Base-by-base conservation (phyloP, 2,113 vertebrate genomes). In the Pantherophis guttatus region DNA sequence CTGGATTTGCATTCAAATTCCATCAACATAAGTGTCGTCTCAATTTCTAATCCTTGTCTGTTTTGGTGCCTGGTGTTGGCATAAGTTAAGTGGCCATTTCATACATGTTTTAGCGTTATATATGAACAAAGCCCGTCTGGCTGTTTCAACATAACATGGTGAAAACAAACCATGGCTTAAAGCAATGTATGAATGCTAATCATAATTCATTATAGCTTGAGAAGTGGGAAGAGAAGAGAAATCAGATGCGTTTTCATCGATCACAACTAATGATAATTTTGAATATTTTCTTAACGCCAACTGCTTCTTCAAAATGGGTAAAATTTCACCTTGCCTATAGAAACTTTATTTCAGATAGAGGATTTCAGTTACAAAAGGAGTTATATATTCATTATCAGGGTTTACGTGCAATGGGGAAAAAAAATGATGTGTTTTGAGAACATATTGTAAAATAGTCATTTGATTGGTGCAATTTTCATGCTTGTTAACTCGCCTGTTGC, bases 401-500 rank as follows among this genome's bases (percentile, higher is more conserved):
- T 92, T 88, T 44, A 53, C 10, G 26, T 26, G 50, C 2, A 94
- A 90, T 26, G 50, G 89, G 5, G 1, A 3, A 15, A 19, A 95
- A 94, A 33, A 95, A 55, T 29, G 13, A 75, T 19, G 88, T 91
- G 75, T 39, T 92, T 52, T 94, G 52, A 48, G 88, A 95, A 94
- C 90, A 95, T 62, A 94, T 53, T 89, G 90, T 15, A 93, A 93
- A 95, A 92, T 86, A 50, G 19, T 57, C 8, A 53, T 92, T 96
- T 88, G 39, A 65, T 95, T 95, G 93, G 91, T 24, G 92, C 93
- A 62, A 92, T 5, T 0, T 93, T 93, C 93, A 86, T 58, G 65
- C 93, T 88, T 87, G 33, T 97, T 96, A 95, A 96, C 91, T 94
- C n/a, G 53, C 90, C 57, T 57, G 75, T 86, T 89, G 91, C 88